Conservation (phyloP, 2,113 vertebrate species). For the Dasyprocta punctata region DNA sequence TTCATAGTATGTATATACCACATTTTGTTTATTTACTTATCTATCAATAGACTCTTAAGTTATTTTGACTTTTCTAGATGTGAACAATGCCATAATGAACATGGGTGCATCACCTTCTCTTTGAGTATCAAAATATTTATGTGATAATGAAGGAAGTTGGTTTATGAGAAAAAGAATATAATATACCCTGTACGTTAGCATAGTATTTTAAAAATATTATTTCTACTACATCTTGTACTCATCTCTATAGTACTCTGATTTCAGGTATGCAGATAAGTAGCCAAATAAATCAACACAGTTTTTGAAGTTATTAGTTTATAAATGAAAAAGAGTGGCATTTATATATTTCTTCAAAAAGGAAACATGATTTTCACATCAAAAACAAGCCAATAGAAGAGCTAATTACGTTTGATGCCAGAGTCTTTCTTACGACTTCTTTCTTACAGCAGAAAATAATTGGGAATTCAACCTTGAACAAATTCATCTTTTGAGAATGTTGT, state of each 20-base stretch:
- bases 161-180: background rate
- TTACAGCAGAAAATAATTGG: conserved; percentile 60
- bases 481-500: conserved; percentile 41
- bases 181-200: background rate
- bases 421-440: conserved; percentile 43
- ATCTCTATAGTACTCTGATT: background rate
- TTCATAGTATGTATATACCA: background rate
- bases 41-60: background rate
- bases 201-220: conserved; percentile 17
- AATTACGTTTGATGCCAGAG: conserved; percentile 45
- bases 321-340: background rate
- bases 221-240: background rate
- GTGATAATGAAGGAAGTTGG: background rate
- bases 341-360: background rate
- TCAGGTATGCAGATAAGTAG: background rate
- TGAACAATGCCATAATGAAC: background rate
- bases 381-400: conserved; percentile 56
- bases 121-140: background rate
- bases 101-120: background rate
- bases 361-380: conserved; percentile 58
- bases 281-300: background rate
- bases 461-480: conserved; percentile 63
- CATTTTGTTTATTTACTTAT: background rate
- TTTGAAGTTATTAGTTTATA: background rate
- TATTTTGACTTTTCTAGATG: background rate